A percentile compares a stretch with the other conserved stretches of the same genome.
phyloP scores from a whole-genome alignment of 2,888 invertebrate genomes.

The Mythimna albipuncta region DNA sequence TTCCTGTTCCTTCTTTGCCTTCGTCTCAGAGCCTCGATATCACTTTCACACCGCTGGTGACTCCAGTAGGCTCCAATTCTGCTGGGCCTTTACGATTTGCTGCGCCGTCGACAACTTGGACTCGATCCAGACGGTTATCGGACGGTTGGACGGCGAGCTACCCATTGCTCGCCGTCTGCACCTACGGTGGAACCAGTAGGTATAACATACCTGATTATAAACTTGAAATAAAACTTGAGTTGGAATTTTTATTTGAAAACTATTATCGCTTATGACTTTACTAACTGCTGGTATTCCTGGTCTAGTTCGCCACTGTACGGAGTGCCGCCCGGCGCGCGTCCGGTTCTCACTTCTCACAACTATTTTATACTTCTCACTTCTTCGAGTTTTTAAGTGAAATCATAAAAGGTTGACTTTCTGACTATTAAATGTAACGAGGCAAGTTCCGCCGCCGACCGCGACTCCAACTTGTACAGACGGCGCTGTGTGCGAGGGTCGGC shows the following conservation, averaged over 20 bases:
- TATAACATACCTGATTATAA: background rate
- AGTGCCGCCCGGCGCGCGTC: slow-evolving; percentile 1
- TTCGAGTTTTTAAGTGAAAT: slow-evolving; percentile 64
- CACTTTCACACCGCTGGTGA: too few species aligned
- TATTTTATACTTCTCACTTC: slow-evolving; percentile 58
- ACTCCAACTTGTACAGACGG: slow-evolving; percentile 20
- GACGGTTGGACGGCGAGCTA: too few species aligned
- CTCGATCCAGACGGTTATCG: too few species aligned
- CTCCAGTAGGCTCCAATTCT: too few species aligned
- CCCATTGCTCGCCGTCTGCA: too few species aligned
- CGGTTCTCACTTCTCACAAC: slow-evolving; percentile 49
- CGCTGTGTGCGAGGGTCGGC: background rate
- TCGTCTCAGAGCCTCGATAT: too few species aligned
- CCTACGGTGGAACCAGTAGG: too few species aligned
- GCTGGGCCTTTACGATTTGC: too few species aligned
- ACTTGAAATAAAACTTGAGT: background rate
- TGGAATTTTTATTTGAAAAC: too few species aligned
- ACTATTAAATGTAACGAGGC: slow-evolving; percentile 66
- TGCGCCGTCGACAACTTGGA: too few species aligned
- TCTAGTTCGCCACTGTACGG: background rate
- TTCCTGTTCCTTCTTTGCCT: too few species aligned
- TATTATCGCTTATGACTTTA: background rate
- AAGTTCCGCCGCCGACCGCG: slow-evolving; percentile 49
- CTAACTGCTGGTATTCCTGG: background rate
- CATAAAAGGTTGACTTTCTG: slow-evolving; percentile 65